Conservation (phyloP, 2,888 invertebrate genomes). For the Trichopria drosophilae region DNA sequence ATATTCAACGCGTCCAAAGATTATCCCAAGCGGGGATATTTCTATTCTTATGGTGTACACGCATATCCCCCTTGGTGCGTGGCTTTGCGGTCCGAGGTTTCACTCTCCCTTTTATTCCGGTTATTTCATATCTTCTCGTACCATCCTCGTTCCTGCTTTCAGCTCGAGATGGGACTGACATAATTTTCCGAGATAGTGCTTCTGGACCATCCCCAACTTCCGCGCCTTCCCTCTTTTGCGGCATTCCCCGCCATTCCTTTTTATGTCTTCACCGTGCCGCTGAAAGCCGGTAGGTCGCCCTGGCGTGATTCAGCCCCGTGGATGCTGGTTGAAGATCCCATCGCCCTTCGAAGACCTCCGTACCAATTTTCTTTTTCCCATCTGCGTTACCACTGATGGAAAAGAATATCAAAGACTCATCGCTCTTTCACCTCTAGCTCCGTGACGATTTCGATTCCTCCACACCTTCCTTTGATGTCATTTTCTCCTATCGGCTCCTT, state of each 20-base stretch:
- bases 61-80: too few relatives aligned
- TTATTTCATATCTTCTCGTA: slow-evolving; percentile 46
- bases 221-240: slow-evolving; percentile 23
- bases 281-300: slow-evolving; percentile 39
- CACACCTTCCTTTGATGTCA: too few relatives aligned
- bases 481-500: too few relatives aligned
- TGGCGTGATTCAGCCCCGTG: slow-evolving; percentile 42
- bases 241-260: slow-evolving; percentile 17
- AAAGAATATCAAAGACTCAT: too few relatives aligned
- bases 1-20: too few relatives aligned
- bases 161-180: slow-evolving; percentile 51
- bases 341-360: slow-evolving; percentile 9
- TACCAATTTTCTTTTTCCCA: slow-evolving; percentile 10
- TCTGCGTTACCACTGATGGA: too few relatives aligned
- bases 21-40: too few relatives aligned
- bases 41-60: too few relatives aligned
- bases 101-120: slow-evolving; percentile 48
- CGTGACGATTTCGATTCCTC: too few relatives aligned
- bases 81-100: too few relatives aligned
- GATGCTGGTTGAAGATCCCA: slow-evolving; percentile 27
- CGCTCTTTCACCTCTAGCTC: too few relatives aligned
- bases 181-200: slow-evolving; percentile 53
- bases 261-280: slow-evolving; percentile 26
- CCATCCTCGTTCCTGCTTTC: slow-evolving; percentile 48
- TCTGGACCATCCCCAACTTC: slow-evolving; percentile 29